Percentiles rank a stretch among this genome's conserved stretches.
phyloP scores from a whole-genome alignment of 2,113 vertebrate genomes.

The Lagopus leucura region DNA sequence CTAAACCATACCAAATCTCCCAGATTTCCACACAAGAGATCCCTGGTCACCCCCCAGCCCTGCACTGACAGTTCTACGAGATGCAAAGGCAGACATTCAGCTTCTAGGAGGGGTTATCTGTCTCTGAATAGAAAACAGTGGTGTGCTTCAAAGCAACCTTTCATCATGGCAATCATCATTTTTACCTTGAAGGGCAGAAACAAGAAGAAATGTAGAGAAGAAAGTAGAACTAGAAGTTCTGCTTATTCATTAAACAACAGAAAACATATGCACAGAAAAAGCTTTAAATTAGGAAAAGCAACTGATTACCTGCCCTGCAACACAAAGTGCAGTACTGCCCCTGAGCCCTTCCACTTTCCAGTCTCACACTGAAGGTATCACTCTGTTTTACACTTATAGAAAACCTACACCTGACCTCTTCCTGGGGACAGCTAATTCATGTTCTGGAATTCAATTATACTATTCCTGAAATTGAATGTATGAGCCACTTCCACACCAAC shows the following conservation, averaged over 20 bases:
- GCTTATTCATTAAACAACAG: background rate
- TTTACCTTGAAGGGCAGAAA: background rate
- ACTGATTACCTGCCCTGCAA: background rate
- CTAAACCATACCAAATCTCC: background rate
- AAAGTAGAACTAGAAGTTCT: background rate
- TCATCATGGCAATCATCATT: background rate
- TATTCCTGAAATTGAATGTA: background rate
- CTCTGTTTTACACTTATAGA: background rate
- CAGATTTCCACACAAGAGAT: background rate
- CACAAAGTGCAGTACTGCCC: background rate
- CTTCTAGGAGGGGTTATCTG: background rate
- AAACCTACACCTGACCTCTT: background rate
- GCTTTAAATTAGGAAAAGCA: background rate
- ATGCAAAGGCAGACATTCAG: background rate
- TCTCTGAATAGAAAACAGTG: background rate
- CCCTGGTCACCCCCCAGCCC: background rate
- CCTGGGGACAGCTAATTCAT: background rate
- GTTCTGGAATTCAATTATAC: background rate
- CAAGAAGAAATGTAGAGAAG: background rate
- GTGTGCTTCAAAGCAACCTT: background rate
- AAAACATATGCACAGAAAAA: background rate
- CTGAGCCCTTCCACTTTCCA: background rate
- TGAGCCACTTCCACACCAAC: background rate
- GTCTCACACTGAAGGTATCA: background rate
- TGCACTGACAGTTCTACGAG: background rate